Evolutionary conservation across 1,140 invertebrate genomes (phyloP).

Genomic region (Drosophila parvula): DNA sequence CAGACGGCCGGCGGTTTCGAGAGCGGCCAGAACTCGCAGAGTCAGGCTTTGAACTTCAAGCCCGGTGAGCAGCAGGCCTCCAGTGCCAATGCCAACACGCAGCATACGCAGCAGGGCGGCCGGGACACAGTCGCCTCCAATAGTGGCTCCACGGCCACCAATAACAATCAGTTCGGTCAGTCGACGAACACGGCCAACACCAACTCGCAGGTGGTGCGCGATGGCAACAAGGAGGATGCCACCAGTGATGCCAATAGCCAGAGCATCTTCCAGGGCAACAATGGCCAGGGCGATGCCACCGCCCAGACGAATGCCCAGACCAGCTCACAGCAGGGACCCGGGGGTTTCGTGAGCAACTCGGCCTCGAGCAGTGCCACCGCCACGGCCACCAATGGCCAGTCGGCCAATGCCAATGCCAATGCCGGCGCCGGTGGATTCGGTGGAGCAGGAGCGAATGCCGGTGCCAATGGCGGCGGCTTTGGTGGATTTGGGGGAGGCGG

Average conservation of each 20-base stretch:
- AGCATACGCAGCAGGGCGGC: conserved; percentile 48
- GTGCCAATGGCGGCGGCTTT: conserved; percentile 21
- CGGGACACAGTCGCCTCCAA: conserved; percentile 60
- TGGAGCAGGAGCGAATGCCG: conserved; percentile 7
- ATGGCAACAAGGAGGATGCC: conserved; percentile 51
- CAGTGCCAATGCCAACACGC: conserved; percentile 72
- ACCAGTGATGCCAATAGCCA: conserved; percentile 73
- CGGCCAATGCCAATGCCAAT: conserved; percentile 63
- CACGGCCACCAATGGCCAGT: conserved; percentile 37
- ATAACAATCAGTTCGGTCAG: conserved; percentile 72
- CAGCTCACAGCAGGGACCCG: conserved; percentile 57
- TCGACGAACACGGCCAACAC: conserved; percentile 73
- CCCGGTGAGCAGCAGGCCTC: conserved; percentile 67
- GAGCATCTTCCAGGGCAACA: conserved; percentile 75
- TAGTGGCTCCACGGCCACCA: conserved; percentile 65
- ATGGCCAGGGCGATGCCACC: conserved; percentile 63
- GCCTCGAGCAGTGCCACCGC: conserved; percentile 65
- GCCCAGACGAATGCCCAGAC: conserved; percentile 66
- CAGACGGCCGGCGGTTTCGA: conserved; percentile 41
- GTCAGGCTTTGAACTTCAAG: conserved; percentile 73
- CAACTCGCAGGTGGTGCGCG: conserved; percentile 55
- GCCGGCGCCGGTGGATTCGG: conserved; percentile 33
- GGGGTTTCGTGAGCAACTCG: conserved; percentile 66
- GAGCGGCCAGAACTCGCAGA: conserved; percentile 64
- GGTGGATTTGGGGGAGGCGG: conserved; percentile 30